Evolutionary conservation across 2,888 invertebrate genomes (phyloP).

Genomic region (Heliconius hortense): DNA sequence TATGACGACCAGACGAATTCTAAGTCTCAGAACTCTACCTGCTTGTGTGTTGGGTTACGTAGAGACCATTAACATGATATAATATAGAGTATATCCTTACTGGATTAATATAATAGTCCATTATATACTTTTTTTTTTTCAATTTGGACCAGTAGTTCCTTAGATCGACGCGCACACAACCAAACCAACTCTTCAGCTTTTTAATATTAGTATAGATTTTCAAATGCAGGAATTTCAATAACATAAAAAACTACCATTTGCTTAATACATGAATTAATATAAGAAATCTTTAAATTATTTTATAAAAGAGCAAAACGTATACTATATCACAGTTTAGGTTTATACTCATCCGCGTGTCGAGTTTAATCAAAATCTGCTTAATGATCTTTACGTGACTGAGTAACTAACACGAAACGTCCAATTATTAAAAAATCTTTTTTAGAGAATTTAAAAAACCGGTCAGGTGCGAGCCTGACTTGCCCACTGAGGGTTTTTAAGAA

Average conservation of each 20-base stretch:
- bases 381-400: not conserved
- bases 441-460: not conserved
- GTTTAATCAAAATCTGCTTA: not conserved
- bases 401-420: not conserved
- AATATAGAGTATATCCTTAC: not conserved
- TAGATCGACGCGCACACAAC: not conserved
- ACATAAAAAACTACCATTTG: not conserved
- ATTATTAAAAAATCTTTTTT: not conserved
- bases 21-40: not conserved
- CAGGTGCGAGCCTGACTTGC: not conserved
- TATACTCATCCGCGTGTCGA: not conserved
- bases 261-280: not conserved
- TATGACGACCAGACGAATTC: not conserved
- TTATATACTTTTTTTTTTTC: not conserved
- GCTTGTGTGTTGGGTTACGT: not conserved
- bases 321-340: not conserved
- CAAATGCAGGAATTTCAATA: no score
- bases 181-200: not conserved
- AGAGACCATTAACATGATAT: not conserved
- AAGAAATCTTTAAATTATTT: no score
- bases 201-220: no score
- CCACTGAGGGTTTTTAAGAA: no score
- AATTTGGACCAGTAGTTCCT: not conserved
- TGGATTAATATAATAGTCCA: not conserved
- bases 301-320: not conserved